Evolutionary conservation across 2,797 vertebrate species (phyloP), one percentile per base, ranked within the genome.

Genomic region (Myotis pilosus): DNA sequence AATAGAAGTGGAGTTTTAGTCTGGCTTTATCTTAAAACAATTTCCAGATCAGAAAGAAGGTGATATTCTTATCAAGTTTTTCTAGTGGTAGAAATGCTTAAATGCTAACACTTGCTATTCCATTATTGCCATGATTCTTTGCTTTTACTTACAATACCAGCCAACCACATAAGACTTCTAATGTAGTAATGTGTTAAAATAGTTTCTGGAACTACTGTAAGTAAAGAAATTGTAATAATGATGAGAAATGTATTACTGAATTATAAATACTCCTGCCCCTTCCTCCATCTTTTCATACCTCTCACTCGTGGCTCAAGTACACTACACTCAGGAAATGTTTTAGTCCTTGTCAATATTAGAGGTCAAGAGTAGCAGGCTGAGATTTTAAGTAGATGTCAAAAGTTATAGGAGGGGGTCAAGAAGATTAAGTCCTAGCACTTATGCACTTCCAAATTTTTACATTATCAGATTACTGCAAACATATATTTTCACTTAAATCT

Each of bases 281-380:
- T 6, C 19, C 44, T 81, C 49, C 38, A 25, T 20, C 33, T 92
- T 85, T 23, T 86, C 5, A n/a, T 87, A n/a, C 8, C 17, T 80
- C 47, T 91, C 33, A 94, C 19, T 87, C 62, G 66, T 94, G 57
- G 38, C 38, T 66, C 41, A 51, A 19, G 15, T 95, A 80, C 10
- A 68, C 10, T 22, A 38, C 9, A 75, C 76, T 19, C 22, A 72
- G 38, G 30, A 64, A 93, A 11, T 30, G 41, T 68, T 36, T 66
- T 91, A 44, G 87, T 95, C 44, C 10, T 86, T 95, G 25, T 33
- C 33, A 92, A 23, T 69, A 71, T 87, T 84, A 49, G 64, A 94
- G 6, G 19, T 80, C 47, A 94, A 80, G 53, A 6, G 6, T 38
- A 89, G 55, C 28, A 87, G 47, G 11, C 33, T 66, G 33, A 57